Conservation (phyloP, 2,113 vertebrate genomes). For the Brachypodius melanocephalos region DNA sequence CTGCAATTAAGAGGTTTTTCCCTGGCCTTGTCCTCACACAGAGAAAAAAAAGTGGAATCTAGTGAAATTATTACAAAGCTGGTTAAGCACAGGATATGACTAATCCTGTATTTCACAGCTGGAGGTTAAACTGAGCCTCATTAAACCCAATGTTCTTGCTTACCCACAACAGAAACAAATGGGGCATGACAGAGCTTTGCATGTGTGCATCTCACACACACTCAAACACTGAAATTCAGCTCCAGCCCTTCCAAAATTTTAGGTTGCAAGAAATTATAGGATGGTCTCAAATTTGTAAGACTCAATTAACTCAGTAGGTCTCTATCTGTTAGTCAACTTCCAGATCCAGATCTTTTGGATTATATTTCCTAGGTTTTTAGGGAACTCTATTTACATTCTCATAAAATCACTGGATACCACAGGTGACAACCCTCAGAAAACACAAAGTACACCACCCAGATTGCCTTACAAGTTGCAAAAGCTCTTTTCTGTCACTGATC, state of each 20-base stretch:
- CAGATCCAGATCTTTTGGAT: neutral
- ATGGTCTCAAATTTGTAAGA: neutral
- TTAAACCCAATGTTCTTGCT: conserved; percentile 47
- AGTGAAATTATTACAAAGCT: conserved; percentile 44
- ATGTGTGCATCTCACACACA: neutral
- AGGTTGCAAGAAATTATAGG: neutral
- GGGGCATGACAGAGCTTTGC: conserved; percentile 2
- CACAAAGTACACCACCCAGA: neutral
- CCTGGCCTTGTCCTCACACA: neutral
- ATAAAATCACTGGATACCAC: neutral
- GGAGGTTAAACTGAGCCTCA: conserved; percentile 65
- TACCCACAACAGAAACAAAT: conserved; percentile 46
- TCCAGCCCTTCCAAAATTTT: neutral
- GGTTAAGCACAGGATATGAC: conserved; percentile 52
- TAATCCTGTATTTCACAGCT: conserved; percentile 57
- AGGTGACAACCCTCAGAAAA: neutral
- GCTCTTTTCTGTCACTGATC: neutral
- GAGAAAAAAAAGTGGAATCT: conserved; percentile 3
- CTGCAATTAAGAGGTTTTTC: neutral
- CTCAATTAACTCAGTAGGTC: neutral
- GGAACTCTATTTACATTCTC: neutral
- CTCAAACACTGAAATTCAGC: neutral
- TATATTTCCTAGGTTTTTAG: neutral
- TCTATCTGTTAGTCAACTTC: neutral
- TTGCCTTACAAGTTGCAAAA: neutral